These are phyloP conservation scores for Cheilosia pagana DNA, from an alignment of 2,888 invertebrate species.

Conservation along the genomic window DNA sequence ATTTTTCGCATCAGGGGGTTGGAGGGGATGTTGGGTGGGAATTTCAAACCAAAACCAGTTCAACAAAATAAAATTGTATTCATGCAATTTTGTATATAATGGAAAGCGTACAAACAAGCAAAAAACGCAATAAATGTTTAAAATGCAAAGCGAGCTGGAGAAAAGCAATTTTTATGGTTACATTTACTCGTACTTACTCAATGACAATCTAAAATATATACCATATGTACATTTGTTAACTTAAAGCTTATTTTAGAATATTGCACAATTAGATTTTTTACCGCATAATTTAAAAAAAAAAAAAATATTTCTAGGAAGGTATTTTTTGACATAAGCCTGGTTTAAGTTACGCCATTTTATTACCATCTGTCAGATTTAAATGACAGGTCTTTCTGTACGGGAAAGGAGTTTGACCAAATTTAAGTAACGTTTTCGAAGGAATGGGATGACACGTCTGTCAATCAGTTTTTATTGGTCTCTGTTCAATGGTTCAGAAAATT, in stretches of 20 bases:
- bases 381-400: too few relatives aligned
- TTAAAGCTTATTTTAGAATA: not conserved
- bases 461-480: too few relatives aligned
- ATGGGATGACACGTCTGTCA: too few relatives aligned
- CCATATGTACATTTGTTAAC: not conserved
- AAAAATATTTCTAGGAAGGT: too few relatives aligned
- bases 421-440: too few relatives aligned
- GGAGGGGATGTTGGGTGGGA: not conserved
- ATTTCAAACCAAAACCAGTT: constrained; percentile 36
- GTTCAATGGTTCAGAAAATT: too few relatives aligned
- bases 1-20: not conserved
- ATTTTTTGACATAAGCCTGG: too few relatives aligned
- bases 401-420: too few relatives aligned
- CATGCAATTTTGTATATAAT: constrained; percentile 40
- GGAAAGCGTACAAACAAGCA: constrained; percentile 52
- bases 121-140: constrained; percentile 16
- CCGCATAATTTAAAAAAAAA: too few relatives aligned
- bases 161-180: constrained; percentile 9
- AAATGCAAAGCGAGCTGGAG: constrained; percentile 3
- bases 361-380: too few relatives aligned
- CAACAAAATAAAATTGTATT: constrained; percentile 6
- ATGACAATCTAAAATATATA: constrained; percentile 4
- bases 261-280: too few relatives aligned
- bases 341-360: too few relatives aligned
- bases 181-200: constrained; percentile 38